Evolutionary conservation across 2,113 vertebrate genomes (phyloP).

Genomic region (Onychostruthus taczanowskii): DNA sequence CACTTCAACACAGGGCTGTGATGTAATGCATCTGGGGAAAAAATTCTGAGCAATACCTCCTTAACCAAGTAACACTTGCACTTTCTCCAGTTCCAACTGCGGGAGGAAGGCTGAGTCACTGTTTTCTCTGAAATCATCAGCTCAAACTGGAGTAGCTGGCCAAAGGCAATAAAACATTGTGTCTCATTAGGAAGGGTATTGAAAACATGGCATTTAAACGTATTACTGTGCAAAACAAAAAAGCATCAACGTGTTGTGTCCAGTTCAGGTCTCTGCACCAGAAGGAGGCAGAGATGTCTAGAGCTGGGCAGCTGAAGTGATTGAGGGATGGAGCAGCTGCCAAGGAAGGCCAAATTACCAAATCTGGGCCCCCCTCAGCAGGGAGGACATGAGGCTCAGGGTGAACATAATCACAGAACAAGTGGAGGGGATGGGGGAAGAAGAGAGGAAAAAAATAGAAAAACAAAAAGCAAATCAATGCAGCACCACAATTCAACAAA

Average conservation of each 20-base stretch:
- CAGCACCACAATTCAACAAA: background rate
- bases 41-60: background rate
- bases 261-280: background rate
- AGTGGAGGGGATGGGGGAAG: background rate
- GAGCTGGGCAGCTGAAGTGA: background rate
- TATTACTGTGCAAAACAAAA: background rate
- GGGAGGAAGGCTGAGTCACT: constrained; percentile 23
- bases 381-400: background rate
- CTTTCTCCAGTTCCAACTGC: background rate
- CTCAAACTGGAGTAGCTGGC: background rate
- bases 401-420: background rate
- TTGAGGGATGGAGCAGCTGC: background rate
- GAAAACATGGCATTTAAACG: background rate
- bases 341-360: background rate
- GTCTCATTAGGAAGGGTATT: background rate
- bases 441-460: background rate
- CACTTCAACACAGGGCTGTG: background rate
- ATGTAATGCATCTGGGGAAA: background rate
- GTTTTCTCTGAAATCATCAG: background rate
- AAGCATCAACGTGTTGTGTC: background rate
- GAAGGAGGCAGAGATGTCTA: background rate
- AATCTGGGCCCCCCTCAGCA: background rate
- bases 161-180: background rate
- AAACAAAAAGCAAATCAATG: background rate
- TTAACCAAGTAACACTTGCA: background rate